Base-by-base conservation (phyloP, 2,888 invertebrate genomes). In the Emmelina monodactyla region DNA sequence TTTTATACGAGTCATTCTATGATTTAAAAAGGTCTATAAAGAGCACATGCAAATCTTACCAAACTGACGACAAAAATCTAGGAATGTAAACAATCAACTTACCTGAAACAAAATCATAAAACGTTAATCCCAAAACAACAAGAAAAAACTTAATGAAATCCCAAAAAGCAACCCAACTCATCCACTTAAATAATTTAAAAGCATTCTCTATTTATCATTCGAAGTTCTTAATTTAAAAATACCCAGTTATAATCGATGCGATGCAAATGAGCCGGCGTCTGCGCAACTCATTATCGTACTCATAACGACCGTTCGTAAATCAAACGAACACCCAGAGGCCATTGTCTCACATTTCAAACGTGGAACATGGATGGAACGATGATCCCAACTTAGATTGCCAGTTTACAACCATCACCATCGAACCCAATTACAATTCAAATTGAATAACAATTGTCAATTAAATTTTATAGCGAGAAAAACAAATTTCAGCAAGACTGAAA, bases 241-340 rank as follows among this genome's bases (percentile, higher is more conserved):
- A 61, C 55, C 58, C 54, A 53, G 50, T 50, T 58, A 58, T 63
- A 62, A 62, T 60, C 57, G 54, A 50, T 49, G 44, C 47, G 51
- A 47, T 52, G 53, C 53, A 55, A 55, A 53, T 52, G 56, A 56
- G 53, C 47, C 62, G 54, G 47, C 50, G 66, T 58, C 49, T 47
- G 66, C 65, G 67, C 72, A 69, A 57, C 73, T 75, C 75, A 73
- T 72, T 73, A 73, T 60, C 55, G 58, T 53, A 47, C 54, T 59
- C 64, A 60, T 70, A 71, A 73, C 72, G 67, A 71, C 62, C 58
- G 56, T 52, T 55, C 63, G 72, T 72, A 73, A 75, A 72, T 76
- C 75, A 72, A 62, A 53, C 62, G 58, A 58, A 63, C 71, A 65
- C 71, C 65, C 66, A 55, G 55, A 57, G 70, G 64, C 65, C 65